Evolutionary conservation across 92 coral and sea anemone genomes (phyloP), one percentile per base, ranked within the genome.

Genomic region (Hydrozoanthus gracilis): DNA sequence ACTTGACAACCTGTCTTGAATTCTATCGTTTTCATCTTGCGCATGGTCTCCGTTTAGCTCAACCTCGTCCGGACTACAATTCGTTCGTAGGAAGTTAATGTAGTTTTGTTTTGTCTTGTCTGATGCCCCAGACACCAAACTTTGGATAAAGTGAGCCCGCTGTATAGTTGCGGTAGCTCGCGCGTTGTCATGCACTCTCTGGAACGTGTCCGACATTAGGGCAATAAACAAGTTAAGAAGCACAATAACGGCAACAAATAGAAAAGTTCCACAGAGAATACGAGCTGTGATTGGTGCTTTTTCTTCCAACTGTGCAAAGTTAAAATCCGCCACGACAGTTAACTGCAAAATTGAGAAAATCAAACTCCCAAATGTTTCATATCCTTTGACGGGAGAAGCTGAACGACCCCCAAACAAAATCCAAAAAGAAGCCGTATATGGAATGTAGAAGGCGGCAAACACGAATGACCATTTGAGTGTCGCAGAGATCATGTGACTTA

Each of bases 371-470:
- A 90, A 83, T 12, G 83, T 79, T 51, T 83, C 86, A 58, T 94
- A 94, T 13, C 93, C 98, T 16, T 88, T 51, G 0, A 94, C 92
- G 12, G 98, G 95, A 10, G 46, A 83, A 44, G 88, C 91, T 16
- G 93, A 78, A 10, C 84, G 89, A 4, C 94, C 94, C 3, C 98
- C 98, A 60, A 92, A 94, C 76, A 92, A 83, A 78, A 94, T 90
- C 98, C 98, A 94, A 76, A 94, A 93, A 6, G 95, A 90, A 6
- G 98, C 98, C 2, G 92, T 87, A 58, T 92, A 94, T 4, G 98
- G 98, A 49, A 94, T 94, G 71, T 90, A 94, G 27, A 94, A 86
- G 51, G 93, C 89, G 67, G 89, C 86, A 70, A 94, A 83, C 58
- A 94, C 86, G 56, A 94, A 87, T 46, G 89, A 78, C 98, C 98